Evolutionary conservation across 2,113 vertebrate species (phyloP), one percentile per base, ranked within the genome.

Genomic region (Thamnophis sirtalis): DNA sequence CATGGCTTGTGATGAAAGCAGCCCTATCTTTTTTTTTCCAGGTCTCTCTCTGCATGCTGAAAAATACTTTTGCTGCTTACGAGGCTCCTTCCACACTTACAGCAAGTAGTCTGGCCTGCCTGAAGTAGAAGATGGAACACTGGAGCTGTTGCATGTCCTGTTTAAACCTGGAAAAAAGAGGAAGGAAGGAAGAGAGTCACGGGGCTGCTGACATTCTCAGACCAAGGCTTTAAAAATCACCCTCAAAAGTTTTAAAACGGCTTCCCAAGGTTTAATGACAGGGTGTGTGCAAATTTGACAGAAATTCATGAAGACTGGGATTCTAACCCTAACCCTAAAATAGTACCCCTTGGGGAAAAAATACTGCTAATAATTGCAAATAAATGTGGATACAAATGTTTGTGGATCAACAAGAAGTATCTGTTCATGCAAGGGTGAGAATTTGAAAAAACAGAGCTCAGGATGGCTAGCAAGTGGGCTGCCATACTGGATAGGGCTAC

Each of bases 101-200:
- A 98, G 97, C 97, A 99, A 98, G 98, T 99, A 99, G 97, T 99
- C 98, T 11, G 98, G 97, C 63, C 96, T 97, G 95, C 99, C 98
- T 24, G 98, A 98, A 80, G 98, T 98, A 19, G 98, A 98, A 0
- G 97, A 97, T 96, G 98, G 97, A 96, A 98, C 97, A 93, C 97
- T 98, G 95, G 98, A 97, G 93, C 96, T 98, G 97, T 98, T 98
- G 97, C 98, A 99, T 94, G 98, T 97, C 94, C 99, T 98, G 28
- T 99, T 99, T 90, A 97, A 94, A 95, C 97, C 98, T 98, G 95
- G 24, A 28, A 28, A 91, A 91, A 93, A 91, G 0, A 93, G 92
- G 3, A 21, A 33, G 55, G 15, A 28, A 17, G 92, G 92, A 33
- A 21, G 28, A 7, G 6, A 33, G 19, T 28, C 19, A 87, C 8